phyloP scores from a whole-genome alignment of 2,113 vertebrate species.

The Litocranius walleri region DNA sequence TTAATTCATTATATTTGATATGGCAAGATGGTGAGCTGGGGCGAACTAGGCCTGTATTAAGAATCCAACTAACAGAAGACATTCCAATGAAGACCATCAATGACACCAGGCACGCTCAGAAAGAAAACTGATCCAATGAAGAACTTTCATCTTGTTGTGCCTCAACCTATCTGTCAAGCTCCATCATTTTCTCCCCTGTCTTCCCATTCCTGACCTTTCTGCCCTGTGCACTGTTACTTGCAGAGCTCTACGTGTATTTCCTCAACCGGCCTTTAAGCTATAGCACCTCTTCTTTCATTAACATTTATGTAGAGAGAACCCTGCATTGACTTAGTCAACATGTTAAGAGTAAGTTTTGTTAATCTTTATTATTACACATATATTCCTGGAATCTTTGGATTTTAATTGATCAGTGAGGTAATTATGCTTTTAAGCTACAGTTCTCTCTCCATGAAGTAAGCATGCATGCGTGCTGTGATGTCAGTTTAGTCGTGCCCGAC shows the following conservation, averaged over 20 bases:
- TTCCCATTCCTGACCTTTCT: not conserved
- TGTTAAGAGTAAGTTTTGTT: not conserved
- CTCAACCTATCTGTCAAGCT: not conserved
- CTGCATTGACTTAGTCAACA: not conserved
- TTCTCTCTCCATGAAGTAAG: not conserved
- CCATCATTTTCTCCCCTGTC: not conserved
- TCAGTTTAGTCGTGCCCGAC: fast-evolving
- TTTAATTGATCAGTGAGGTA: not conserved
- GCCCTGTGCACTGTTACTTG: not conserved
- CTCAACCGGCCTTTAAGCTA: not conserved
- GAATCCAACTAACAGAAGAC: not conserved
- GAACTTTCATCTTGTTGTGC: not conserved
- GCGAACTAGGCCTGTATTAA: not conserved
- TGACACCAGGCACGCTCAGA: not conserved
- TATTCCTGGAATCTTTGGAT: not conserved
- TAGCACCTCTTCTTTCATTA: not conserved
- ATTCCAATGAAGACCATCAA: not conserved
- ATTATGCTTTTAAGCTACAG: not conserved
- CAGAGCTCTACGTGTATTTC: not conserved
- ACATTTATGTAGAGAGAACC: not conserved
- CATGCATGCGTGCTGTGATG: not conserved
- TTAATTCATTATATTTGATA: not conserved
- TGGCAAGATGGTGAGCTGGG: not conserved
- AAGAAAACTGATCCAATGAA: not conserved
- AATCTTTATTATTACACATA: not conserved